Percentiles rank a stretch among this genome's conserved stretches.
These are phyloP conservation scores for Motacilla alba DNA, from an alignment of 2,113 vertebrate species.

Conservation along the genomic window DNA sequence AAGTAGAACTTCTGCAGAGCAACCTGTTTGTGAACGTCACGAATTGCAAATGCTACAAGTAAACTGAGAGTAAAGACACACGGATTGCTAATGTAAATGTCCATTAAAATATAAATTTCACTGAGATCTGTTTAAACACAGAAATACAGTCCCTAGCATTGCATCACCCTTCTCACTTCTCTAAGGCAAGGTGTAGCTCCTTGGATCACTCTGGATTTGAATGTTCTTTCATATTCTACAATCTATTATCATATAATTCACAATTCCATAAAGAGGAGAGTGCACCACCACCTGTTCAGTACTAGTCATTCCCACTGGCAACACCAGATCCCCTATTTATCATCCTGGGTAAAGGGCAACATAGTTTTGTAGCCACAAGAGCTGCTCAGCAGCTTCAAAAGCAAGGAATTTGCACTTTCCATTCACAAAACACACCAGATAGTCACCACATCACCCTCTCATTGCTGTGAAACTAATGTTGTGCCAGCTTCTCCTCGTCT, in stretches of 20 bases:
- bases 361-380: background rate
- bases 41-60: background rate
- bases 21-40: background rate
- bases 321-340: no score
- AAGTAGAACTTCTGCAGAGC: background rate
- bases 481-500: background rate
- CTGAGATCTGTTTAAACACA: background rate
- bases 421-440: accelerated
- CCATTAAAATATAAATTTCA: background rate
- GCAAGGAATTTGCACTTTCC: background rate
- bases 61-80: background rate
- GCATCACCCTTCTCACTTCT: background rate
- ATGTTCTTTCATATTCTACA: background rate
- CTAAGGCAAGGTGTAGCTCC: background rate
- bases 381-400: background rate
- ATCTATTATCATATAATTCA: background rate
- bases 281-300: background rate
- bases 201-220: background rate
- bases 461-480: background rate
- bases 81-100: background rate
- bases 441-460: background rate
- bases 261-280: background rate
- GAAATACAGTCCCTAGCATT: background rate
- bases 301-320: background rate
- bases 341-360: background rate